Conservation (phyloP, 2,797 vertebrate species). For the Malacoraja senta region DNA sequence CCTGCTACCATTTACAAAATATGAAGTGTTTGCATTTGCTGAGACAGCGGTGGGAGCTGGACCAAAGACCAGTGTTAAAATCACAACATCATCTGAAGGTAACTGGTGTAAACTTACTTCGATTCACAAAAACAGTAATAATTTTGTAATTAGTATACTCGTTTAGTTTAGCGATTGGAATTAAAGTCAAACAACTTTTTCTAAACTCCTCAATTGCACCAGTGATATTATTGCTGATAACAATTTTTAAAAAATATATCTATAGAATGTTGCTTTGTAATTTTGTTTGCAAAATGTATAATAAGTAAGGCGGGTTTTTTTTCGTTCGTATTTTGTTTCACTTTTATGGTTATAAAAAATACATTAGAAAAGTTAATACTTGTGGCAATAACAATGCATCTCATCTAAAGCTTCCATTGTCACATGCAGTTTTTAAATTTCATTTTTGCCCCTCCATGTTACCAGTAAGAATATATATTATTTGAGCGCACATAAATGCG, state of each 20-base stretch:
- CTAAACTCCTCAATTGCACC: background rate
- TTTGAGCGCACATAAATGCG: too few relatives aligned
- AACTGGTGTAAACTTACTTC: slow-evolving; percentile 40
- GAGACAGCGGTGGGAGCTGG: slow-evolving; percentile 79
- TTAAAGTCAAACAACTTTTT: background rate
- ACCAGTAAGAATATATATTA: too few relatives aligned
- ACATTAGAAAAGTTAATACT: too few relatives aligned
- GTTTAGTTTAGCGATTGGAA: background rate
- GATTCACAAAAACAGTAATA: background rate
- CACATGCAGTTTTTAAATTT: too few relatives aligned
- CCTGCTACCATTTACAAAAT: slow-evolving; percentile 76
- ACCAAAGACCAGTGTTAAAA: slow-evolving; percentile 63
- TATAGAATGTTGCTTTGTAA: too few relatives aligned
- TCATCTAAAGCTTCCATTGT: too few relatives aligned
- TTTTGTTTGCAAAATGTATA: too few relatives aligned
- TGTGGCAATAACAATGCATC: too few relatives aligned
- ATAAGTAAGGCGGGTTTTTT: too few relatives aligned
- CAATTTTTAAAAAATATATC: background rate
- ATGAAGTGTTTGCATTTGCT: slow-evolving; percentile 64
- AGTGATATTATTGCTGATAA: background rate
- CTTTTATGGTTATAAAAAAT: too few relatives aligned
- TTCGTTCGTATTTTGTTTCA: too few relatives aligned
- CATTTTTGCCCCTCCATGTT: too few relatives aligned
- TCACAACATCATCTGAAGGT: slow-evolving; percentile 81
- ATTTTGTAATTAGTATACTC: background rate